A percentile compares a stretch with the other conserved stretches of the same genome.
Conservation (phyloP, 2,888 invertebrate genomes). For the Mycalesis mineus region DNA sequence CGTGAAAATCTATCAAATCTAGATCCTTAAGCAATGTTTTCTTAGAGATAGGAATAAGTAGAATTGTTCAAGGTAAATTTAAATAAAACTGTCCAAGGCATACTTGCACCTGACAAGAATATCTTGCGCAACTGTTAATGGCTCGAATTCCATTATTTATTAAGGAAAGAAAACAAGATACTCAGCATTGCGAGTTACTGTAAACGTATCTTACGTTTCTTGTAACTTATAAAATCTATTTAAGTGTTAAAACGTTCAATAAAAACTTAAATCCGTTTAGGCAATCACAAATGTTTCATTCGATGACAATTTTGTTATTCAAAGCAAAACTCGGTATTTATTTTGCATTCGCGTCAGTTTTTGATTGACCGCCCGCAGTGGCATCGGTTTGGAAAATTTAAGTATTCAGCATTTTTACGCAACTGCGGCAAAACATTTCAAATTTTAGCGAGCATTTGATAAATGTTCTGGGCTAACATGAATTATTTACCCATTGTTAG, state of each 20-base stretch:
- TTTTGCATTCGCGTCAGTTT: constrained; percentile 24
- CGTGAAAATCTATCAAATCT: no score
- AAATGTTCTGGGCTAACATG: neutral
- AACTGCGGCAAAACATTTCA: constrained; percentile 9
- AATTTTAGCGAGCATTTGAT: neutral
- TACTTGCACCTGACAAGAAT: no score
- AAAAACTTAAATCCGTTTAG: constrained; percentile 20
- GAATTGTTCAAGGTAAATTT: no score
- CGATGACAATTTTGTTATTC: constrained; percentile 22
- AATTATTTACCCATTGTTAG: neutral
- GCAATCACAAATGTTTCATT: constrained; percentile 20
- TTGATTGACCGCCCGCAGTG: constrained; percentile 19
- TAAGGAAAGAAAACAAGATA: no score
- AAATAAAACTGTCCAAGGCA: no score
- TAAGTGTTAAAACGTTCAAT: neutral
- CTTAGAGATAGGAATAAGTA: no score
- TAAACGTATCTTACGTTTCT: no score
- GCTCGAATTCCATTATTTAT: no score
- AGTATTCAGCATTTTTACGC: constrained; percentile 15
- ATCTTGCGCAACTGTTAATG: no score
- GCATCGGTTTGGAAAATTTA: constrained; percentile 21
- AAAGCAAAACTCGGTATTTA: constrained; percentile 25
- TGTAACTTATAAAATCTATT: no score
- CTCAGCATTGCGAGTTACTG: no score
- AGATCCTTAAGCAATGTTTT: no score